These are phyloP conservation scores for Epinephelus moara DNA, from an alignment of 2,113 vertebrate genomes.

Conservation along the genomic window DNA sequence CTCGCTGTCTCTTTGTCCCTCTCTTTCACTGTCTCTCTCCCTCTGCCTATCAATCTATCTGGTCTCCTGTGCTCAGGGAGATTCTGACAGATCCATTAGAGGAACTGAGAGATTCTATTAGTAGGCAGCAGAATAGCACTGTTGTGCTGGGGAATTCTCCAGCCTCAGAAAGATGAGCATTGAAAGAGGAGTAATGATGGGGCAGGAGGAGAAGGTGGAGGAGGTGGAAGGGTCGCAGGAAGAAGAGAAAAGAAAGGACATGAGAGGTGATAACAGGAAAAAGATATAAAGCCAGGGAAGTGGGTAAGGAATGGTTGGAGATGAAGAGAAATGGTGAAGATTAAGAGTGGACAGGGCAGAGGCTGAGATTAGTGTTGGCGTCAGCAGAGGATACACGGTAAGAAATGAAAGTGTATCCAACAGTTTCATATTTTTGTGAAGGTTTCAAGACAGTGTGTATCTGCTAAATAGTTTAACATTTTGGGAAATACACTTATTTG, in stretches of 20 bases:
- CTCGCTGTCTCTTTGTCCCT: constrained; percentile 55
- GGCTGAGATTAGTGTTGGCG: constrained; percentile 15
- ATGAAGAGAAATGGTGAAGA: constrained; percentile 28
- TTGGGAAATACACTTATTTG: background rate
- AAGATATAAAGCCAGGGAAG: constrained; percentile 49
- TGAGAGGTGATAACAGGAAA: constrained; percentile 62
- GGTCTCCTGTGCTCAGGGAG: constrained; percentile 63
- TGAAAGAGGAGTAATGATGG: constrained; percentile 72
- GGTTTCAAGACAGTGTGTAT: background rate
- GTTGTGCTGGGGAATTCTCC: constrained; percentile 69
- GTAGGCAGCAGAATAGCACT: constrained; percentile 70
- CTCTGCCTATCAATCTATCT: constrained; percentile 71
- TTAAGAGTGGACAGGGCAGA: constrained; percentile 29
- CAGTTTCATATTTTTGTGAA: background rate
- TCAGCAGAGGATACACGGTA: background rate
- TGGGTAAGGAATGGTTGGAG: constrained; percentile 8
- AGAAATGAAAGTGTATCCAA: background rate
- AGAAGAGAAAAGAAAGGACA: constrained; percentile 56
- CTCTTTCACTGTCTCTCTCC: constrained; percentile 23
- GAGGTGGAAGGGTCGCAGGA: constrained; percentile 62
- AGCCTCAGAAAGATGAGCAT: constrained; percentile 67
- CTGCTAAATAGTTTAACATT: background rate
- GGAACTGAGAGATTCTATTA: constrained; percentile 78
- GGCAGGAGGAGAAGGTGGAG: constrained; percentile 50
- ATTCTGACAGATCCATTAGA: constrained; percentile 81